These are phyloP conservation scores for Drosophila quadrilineata DNA, from an alignment of 1,140 invertebrate genomes.

Conservation along the genomic window DNA sequence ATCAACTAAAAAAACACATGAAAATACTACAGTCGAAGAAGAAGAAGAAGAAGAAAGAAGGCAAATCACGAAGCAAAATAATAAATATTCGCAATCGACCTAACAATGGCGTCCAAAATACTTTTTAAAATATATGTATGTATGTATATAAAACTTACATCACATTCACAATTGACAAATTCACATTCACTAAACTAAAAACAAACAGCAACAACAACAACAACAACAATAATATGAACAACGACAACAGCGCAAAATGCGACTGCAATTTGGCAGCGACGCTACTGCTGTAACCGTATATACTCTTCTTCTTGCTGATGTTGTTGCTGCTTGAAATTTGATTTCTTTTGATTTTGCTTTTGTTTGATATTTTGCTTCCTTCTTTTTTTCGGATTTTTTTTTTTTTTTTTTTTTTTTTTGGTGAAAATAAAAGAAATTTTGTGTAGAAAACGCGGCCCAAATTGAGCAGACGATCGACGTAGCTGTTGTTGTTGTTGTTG, in stretches of 20 bases:
- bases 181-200: not conserved
- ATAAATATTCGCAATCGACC: no score
- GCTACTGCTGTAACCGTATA: constrained; percentile 16
- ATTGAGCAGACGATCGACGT: constrained; percentile 32
- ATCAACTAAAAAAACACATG: constrained; percentile 28
- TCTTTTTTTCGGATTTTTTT: constrained; percentile 12
- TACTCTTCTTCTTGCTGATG: constrained; percentile 11
- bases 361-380: constrained; percentile 39
- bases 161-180: constrained; percentile 30
- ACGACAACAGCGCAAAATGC: constrained; percentile 8
- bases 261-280: constrained; percentile 35
- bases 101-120: constrained; percentile 11
- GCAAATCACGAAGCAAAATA: constrained; percentile 12
- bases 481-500: constrained; percentile 19
- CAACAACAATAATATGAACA: not conserved
- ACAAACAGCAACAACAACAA: constrained; percentile 10
- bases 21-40: no score
- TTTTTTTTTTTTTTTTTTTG: constrained; percentile 9
- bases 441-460: constrained; percentile 42
- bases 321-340: constrained; percentile 35
- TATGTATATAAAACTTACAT: constrained; percentile 30
- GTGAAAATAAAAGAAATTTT: constrained; percentile 41
- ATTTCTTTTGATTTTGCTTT: constrained; percentile 46
- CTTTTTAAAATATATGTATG: constrained; percentile 21
- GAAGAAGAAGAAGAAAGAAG: no score